These are phyloP conservation scores for Mormyrus hasselquistii DNA, from an alignment of 2,797 vertebrate genomes.

Conservation along the genomic window DNA sequence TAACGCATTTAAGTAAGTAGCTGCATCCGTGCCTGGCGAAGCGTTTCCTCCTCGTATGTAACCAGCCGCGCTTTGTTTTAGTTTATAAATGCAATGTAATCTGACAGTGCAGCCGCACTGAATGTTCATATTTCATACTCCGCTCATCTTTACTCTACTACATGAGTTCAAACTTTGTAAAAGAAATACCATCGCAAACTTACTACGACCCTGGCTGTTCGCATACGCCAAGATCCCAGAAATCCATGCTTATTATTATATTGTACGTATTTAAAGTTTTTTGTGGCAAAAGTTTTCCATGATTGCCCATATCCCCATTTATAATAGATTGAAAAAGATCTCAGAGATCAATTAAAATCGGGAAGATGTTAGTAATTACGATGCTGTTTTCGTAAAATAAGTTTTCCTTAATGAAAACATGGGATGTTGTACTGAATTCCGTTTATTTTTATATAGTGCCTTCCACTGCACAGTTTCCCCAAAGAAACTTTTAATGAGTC, in stretches of 20 bases:
- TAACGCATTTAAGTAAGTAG: not conserved
- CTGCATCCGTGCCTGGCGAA: not conserved
- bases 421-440: not conserved
- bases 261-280: not conserved
- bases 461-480: not conserved
- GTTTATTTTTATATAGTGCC: not conserved
- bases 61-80: not conserved
- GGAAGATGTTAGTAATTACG: not conserved
- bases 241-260: not conserved
- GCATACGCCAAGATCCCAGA: not conserved
- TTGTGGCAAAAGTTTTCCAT: not conserved
- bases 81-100: not conserved
- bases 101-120: not conserved
- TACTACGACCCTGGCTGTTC: not conserved
- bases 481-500: not conserved
- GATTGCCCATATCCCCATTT: not conserved
- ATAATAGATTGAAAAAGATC: not conserved
- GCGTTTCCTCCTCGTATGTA: not conserved
- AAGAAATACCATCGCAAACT: not conserved
- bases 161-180: not conserved
- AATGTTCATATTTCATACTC: not conserved
- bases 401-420: not conserved
- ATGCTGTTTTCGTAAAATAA: not conserved
- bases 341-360: not conserved
- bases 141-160: not conserved